Conservation (phyloP, 2,113 vertebrate species). For the Alces alces region DNA sequence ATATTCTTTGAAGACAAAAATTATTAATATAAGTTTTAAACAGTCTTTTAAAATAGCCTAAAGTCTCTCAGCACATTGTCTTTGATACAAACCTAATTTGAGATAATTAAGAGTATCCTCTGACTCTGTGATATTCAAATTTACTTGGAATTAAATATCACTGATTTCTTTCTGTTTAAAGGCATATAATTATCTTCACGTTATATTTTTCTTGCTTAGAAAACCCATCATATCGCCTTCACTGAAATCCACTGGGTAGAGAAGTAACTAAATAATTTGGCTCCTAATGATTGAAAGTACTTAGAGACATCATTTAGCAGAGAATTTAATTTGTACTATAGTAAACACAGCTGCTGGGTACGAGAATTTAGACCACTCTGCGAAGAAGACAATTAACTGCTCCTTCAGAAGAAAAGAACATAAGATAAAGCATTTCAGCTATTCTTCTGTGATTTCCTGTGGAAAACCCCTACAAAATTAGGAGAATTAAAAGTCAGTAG, state of each 20-base stretch:
- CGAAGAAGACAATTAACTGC: background rate
- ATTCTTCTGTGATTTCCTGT: constrained; percentile 61
- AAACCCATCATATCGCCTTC: background rate
- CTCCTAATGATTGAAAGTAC: background rate
- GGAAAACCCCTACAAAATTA: constrained; percentile 68
- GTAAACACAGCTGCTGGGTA: constrained; percentile 23
- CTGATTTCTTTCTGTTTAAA: constrained; percentile 21
- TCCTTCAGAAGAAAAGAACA: constrained; percentile 58
- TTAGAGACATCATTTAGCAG: background rate
- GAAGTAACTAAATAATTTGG: background rate
- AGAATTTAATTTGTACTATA: background rate
- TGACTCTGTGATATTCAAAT: background rate
- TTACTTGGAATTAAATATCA: background rate
- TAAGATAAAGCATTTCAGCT: constrained; percentile 42
- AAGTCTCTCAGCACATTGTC: background rate
- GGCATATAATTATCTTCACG: background rate
- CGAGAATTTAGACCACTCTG: background rate
- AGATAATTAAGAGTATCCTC: background rate
- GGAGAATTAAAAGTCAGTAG: constrained; percentile 40
- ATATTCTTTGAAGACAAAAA: background rate
- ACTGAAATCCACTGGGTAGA: background rate
- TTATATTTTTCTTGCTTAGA: background rate
- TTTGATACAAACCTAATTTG: background rate
- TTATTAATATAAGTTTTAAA: background rate
- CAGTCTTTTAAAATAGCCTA: background rate